A percentile compares a stretch with the other conserved stretches of the same genome.
These are phyloP conservation scores for Diachrysia chrysitis DNA, from an alignment of 2,888 invertebrate genomes.

Conservation along the genomic window DNA sequence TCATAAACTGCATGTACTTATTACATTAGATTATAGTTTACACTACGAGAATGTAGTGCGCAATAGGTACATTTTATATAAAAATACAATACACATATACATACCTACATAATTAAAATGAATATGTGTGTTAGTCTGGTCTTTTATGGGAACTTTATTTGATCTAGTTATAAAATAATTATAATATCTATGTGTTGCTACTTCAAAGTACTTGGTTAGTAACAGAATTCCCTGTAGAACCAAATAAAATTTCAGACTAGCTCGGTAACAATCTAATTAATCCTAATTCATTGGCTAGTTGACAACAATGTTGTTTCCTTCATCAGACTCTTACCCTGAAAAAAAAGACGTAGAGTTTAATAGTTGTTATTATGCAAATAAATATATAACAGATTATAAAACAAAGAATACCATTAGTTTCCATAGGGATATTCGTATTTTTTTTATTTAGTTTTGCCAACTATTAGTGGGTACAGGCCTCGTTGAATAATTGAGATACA, in stretches of 20 bases:
- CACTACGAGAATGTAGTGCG: conserved; percentile 2
- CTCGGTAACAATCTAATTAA: conserved; percentile 34
- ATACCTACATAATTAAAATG: conserved; percentile 2
- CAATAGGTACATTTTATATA: not conserved
- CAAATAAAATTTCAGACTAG: conserved; percentile 19
- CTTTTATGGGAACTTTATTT: not conserved
- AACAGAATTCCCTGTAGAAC: conserved; percentile 12
- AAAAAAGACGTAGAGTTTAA: conserved; percentile 57
- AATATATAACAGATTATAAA: no score
- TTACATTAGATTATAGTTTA: not conserved
- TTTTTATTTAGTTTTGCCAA: no score
- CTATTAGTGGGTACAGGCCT: no score
- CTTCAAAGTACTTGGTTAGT: conserved; percentile 15
- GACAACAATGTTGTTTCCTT: conserved; percentile 47
- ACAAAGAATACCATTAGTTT: no score
- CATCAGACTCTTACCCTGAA: conserved; percentile 72
- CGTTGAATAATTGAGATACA: no score
- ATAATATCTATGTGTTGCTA: conserved; percentile 22
- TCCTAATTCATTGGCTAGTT: conserved; percentile 51
- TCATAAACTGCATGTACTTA: conserved; percentile 25
- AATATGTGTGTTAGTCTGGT: conserved; percentile 5
- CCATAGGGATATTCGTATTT: no score
- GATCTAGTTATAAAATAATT: not conserved
- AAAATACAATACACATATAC: conserved; percentile 5
- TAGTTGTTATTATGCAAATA: no score